Percentiles rank a stretch among this genome's conserved stretches.
phyloP scores from a whole-genome alignment of 2,797 vertebrate species.

The Coranthus polyacanthus region DNA sequence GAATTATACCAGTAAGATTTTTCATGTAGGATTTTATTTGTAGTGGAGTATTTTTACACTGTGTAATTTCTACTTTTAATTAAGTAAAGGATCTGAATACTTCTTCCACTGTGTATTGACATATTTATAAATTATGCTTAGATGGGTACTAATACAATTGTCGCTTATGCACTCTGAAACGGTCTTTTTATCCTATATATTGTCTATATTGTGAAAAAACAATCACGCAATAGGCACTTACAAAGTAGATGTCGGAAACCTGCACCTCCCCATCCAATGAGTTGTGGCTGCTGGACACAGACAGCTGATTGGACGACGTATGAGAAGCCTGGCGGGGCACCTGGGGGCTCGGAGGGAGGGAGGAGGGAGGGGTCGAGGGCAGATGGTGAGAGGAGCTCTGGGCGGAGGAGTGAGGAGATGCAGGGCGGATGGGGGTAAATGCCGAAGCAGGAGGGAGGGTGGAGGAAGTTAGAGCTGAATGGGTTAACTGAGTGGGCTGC shows the following conservation, averaged over 20 bases:
- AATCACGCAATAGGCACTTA: slow-evolving; percentile 82
- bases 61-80: too few relatives aligned
- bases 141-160: too few relatives aligned
- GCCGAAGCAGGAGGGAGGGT: slow-evolving; percentile 56
- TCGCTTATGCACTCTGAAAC: too few relatives aligned
- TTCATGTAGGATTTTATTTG: too few relatives aligned
- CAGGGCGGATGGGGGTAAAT: slow-evolving; percentile 69
- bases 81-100: too few relatives aligned
- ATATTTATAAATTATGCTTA: too few relatives aligned
- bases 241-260: slow-evolving; percentile 96
- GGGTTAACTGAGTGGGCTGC: not conserved
- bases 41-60: too few relatives aligned
- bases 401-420: slow-evolving; percentile 35
- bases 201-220: not conserved
- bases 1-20: too few relatives aligned
- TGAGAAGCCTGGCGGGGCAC: slow-evolving; percentile 57
- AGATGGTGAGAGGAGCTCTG: slow-evolving; percentile 52
- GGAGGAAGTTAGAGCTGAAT: slow-evolving; percentile 25
- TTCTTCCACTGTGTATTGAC: too few relatives aligned
- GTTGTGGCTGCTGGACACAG: slow-evolving; percentile 90
- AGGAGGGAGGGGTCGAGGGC: slow-evolving; percentile 64
- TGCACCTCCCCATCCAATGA: slow-evolving; percentile 87
- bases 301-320: slow-evolving; percentile 87
- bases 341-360: slow-evolving; percentile 67
- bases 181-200: too few relatives aligned